phyloP scores from a whole-genome alignment of 2,797 vertebrate species.

The Myiotriccus ornatus region DNA sequence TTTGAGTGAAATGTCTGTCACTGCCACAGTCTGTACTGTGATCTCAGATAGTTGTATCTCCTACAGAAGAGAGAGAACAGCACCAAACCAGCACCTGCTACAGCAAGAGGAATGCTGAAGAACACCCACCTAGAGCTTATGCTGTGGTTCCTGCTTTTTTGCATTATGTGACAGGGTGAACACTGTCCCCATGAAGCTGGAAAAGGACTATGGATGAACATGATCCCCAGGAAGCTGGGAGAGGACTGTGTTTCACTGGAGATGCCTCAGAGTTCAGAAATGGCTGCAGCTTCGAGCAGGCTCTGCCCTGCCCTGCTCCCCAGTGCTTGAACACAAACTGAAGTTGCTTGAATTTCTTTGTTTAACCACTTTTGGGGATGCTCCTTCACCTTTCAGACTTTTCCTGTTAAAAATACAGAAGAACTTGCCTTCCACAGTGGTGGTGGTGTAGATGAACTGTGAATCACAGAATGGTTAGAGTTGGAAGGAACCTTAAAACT shows the following conservation, averaged over 20 bases:
- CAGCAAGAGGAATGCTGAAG: background rate
- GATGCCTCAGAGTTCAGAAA: background rate
- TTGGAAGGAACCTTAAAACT: background rate
- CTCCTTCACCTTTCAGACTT: background rate
- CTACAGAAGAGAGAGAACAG: background rate
- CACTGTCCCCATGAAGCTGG: fast-evolving
- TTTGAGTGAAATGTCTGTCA: background rate
- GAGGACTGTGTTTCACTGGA: background rate
- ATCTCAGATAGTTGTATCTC: background rate
- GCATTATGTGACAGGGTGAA: background rate
- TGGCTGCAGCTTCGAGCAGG: background rate
- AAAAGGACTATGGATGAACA: fast-evolving
- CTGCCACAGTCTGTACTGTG: background rate
- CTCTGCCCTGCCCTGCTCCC: background rate
- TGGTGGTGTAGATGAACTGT: background rate
- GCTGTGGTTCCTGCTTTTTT: background rate
- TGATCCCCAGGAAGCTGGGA: background rate
- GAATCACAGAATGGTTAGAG: background rate
- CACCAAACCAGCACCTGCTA: background rate
- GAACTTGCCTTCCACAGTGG: background rate
- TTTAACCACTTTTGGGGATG: background rate
- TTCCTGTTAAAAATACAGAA: background rate
- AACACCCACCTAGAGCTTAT: background rate
- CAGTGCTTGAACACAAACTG: background rate
- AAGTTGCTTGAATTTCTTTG: background rate